These are phyloP conservation scores for Xenopus tropicalis DNA, from an alignment of 2,113 vertebrate genomes.

Conservation along the genomic window UCB_Xtro_10.0 CM004443.2:184032501-184033000, in stretches of 20 bases:
- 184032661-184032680: constrained; percentile 81
- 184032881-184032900: constrained; percentile 84
- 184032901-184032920: constrained; percentile 80
- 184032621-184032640: constrained; percentile 75
- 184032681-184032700: constrained; percentile 90
- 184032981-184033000: constrained; percentile 79
- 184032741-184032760: constrained; percentile 86
- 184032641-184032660: constrained; percentile 90
- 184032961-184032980: constrained; percentile 85
- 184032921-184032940: constrained; percentile 90
- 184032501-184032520: constrained; percentile 92
- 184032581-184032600: too few relatives aligned
- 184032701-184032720: constrained; percentile 92
- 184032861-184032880: constrained; percentile 85
- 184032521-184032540: constrained; percentile 88
- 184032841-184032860: neutral
- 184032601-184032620: neutral
- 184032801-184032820: too few relatives aligned
- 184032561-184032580: neutral
- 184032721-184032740: constrained; percentile 95
- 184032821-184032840: too few relatives aligned
- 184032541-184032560: constrained; percentile 74
- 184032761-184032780: constrained; percentile 82
- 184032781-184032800: constrained; percentile 5
- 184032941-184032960: constrained; percentile 90